phyloP scores from a whole-genome alignment of 2,888 invertebrate genomes.

The Heliconius erato region DNA sequence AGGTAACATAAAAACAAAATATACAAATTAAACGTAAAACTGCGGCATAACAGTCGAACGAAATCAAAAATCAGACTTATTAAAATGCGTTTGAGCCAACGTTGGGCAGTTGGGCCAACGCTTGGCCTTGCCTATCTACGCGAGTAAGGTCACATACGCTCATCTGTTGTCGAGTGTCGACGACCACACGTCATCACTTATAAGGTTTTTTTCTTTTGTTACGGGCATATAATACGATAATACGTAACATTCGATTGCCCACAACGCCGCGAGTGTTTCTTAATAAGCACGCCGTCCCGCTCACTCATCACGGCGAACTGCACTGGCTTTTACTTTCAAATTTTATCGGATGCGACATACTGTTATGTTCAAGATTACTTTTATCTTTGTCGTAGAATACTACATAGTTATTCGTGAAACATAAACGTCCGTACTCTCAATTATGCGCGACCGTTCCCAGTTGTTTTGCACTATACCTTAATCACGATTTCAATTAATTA shows the following conservation, averaged over 20 bases:
- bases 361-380: constrained; percentile 49
- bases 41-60: constrained; percentile 66
- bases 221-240: constrained; percentile 57
- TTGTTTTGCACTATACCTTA: constrained; percentile 84
- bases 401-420: constrained; percentile 32
- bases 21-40: constrained; percentile 68
- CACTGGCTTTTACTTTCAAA: constrained; percentile 64
- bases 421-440: constrained; percentile 22
- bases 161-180: constrained; percentile 53
- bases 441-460: constrained; percentile 83
- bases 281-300: constrained; percentile 54
- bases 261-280: constrained; percentile 49
- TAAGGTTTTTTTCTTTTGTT: constrained; percentile 59
- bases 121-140: constrained; percentile 62
- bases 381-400: constrained; percentile 37
- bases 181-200: constrained; percentile 55
- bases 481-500: constrained; percentile 63
- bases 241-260: constrained; percentile 61
- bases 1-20: constrained; percentile 66
- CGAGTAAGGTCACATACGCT: constrained; percentile 57
- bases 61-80: constrained; percentile 73
- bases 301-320: constrained; percentile 56
- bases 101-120: constrained; percentile 66
- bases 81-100: constrained; percentile 72
- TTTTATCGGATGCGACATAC: constrained; percentile 55